These are phyloP conservation scores for Tholera decimalis DNA, from an alignment of 2,888 invertebrate species.

Conservation along the genomic window DNA sequence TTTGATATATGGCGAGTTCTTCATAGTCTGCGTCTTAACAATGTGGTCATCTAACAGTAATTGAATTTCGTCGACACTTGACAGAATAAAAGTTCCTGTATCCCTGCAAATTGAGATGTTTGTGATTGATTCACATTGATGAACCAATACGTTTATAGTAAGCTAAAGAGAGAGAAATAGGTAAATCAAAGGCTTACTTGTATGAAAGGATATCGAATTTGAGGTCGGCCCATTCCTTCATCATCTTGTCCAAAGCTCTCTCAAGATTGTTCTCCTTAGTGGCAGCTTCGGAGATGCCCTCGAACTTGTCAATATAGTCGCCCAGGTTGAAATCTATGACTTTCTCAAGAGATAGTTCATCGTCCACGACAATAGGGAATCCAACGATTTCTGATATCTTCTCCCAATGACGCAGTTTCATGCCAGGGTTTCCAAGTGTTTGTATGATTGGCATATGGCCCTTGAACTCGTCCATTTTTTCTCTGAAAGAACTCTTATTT, in stretches of 20 bases:
- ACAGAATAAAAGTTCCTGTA: constrained; percentile 97
- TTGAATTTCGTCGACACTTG: constrained; percentile 98
- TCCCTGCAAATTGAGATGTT: constrained; percentile 88
- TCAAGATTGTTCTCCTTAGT: constrained; percentile 99
- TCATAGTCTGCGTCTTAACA: constrained; percentile 99
- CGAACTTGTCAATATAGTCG: constrained; percentile 97
- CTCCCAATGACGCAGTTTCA: constrained; percentile 98
- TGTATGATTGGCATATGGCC: constrained; percentile 97
- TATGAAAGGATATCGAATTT: constrained; percentile 94
- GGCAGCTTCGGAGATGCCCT: constrained; percentile 97
- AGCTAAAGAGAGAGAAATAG: background rate
- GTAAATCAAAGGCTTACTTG: constrained; percentile 85
- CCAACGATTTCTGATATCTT: constrained; percentile 98
- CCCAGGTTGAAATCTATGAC: constrained; percentile 97
- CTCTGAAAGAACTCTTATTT: constrained; percentile 77
- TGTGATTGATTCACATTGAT: background rate
- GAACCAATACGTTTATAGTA: background rate
- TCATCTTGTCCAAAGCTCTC: constrained; percentile 97
- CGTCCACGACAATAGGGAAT: constrained; percentile 97
- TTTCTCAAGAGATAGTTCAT: constrained; percentile 95
- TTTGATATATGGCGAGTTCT: constrained; percentile 98
- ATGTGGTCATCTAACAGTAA: constrained; percentile 98
- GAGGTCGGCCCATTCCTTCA: constrained; percentile 96
- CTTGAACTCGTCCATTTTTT: constrained; percentile 96
- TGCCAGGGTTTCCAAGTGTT: constrained; percentile 98